Evolutionary conservation across 2,113 vertebrate genomes (phyloP).

Genomic region (Spizaetus ornatus): DNA sequence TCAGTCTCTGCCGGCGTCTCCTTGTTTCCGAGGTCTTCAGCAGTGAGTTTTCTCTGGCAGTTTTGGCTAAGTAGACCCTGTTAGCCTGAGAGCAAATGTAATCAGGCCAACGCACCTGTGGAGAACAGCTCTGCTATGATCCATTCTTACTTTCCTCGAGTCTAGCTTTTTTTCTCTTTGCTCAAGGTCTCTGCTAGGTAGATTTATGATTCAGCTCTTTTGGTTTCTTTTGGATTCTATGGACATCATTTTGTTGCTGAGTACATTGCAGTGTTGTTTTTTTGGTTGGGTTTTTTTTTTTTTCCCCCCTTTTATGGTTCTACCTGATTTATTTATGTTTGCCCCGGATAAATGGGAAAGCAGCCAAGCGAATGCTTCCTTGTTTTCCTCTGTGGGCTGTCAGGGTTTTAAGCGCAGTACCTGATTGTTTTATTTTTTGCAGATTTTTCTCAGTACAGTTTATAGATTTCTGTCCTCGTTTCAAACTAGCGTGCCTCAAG

Average conservation of each 20-base stretch:
- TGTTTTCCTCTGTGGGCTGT: neutral
- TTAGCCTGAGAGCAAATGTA: neutral
- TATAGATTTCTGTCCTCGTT: neutral
- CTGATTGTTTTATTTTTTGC: neutral
- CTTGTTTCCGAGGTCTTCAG: neutral
- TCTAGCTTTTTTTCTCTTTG: neutral
- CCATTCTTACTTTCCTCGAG: neutral
- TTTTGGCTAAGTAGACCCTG: neutral
- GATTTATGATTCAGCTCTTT: conserved; percentile 27
- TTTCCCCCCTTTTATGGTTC: neutral
- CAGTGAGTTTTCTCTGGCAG: neutral
- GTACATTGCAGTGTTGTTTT: neutral
- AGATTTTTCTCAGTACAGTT: neutral
- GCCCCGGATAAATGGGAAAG: neutral
- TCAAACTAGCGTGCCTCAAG: neutral
- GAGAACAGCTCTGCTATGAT: neutral
- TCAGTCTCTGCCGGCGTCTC: neutral
- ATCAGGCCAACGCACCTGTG: neutral
- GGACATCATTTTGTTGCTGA: neutral
- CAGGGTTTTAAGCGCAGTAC: neutral
- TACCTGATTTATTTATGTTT: conserved; percentile 27
- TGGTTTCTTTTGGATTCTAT: neutral
- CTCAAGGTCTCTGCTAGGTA: neutral
- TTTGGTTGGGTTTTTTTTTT: neutral
- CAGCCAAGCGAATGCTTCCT: neutral